Base-by-base conservation (phyloP, 2,797 vertebrate species). In the Botia almorhae region DNA sequence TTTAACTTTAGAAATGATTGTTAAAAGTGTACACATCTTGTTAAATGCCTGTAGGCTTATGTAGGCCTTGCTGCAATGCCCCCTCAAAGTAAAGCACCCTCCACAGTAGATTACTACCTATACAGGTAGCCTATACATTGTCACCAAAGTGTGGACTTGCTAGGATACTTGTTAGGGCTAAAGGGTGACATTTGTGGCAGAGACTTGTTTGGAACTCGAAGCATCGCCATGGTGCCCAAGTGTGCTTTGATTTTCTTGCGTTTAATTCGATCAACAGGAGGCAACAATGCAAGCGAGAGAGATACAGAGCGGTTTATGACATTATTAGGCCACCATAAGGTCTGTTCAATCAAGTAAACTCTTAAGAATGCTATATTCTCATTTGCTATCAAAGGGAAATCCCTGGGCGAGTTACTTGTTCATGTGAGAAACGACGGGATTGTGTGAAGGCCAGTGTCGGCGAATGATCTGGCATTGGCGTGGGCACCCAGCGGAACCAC, bases 41-140 rank as follows among this genome's bases (percentile, higher is more conserved):
- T 90, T 90, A 89, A 87, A 89, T 75, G 68, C 50, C 78, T 60
- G 43, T 74, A 65, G 81, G 76, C 85, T 85, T 74, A 84, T 82
- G 83, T 85, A 83, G 81, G 75, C 67, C 39, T 64, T 80, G 61
- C 63, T 71, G 75, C 87, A 86, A 85, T 51, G 58, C 26, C 36
- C 12, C 6, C 86, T 88, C 90, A 56, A 56, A 56, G 50, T 16
- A 16, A 51, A 16, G 55, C 36, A 39, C 36, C 43, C 43, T 46
- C 43, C 7, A 46, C 43, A 46, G 43, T 46, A 46, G 43, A 10
- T 2, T 58, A 11, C 19, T 58, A 23, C 1, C 19, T 23, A 12
- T 21, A 19, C 21, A 26, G 23, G 23, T 26, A 26, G 23, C 23
- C 23, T 26, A 26, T 46, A 2, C 50, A 51, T 90, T 88, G 90